These are phyloP conservation scores for Clarias macrocephalus DNA, from an alignment of 2,113 vertebrate genomes.

Conservation along the genomic window DNA sequence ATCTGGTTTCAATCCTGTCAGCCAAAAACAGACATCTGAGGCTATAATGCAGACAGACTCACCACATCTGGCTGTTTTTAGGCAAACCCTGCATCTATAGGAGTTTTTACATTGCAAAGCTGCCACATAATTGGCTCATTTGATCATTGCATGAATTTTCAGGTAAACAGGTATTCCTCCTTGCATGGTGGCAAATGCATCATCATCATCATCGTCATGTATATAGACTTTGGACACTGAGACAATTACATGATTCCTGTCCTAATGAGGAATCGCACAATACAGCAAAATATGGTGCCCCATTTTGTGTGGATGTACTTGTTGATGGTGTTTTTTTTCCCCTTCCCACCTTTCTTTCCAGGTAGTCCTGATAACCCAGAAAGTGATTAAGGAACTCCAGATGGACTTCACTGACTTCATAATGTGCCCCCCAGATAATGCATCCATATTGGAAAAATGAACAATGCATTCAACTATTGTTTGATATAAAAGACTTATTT, in stretches of 20 bases:
- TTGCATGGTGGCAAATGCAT: not conserved
- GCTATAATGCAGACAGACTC: not conserved
- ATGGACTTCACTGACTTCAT: conserved; percentile 25
- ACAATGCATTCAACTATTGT: not conserved
- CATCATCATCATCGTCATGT: not conserved
- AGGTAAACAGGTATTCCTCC: too few relatives aligned
- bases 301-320: not conserved
- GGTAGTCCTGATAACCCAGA: conserved; percentile 40
- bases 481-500: not conserved
- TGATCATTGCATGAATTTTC: not conserved
- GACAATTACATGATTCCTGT: not conserved
- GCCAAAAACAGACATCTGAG: not conserved
- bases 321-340: not conserved
- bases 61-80: not conserved
- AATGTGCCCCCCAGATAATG: conserved; percentile 29
- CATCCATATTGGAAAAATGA: not conserved
- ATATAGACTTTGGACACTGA: not conserved
- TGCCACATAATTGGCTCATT: not conserved
- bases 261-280: not conserved
- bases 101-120: not conserved
- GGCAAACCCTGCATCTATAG: not conserved
- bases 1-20: not conserved
- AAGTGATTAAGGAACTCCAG: conserved; percentile 43
- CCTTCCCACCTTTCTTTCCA: conserved; percentile 9
- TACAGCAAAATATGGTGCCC: not conserved